Percentiles rank a stretch among this genome's conserved stretches.
Evolutionary conservation across 2,797 vertebrate species (phyloP).

Genomic region (Paratrypauchen microcephalus): DNA sequence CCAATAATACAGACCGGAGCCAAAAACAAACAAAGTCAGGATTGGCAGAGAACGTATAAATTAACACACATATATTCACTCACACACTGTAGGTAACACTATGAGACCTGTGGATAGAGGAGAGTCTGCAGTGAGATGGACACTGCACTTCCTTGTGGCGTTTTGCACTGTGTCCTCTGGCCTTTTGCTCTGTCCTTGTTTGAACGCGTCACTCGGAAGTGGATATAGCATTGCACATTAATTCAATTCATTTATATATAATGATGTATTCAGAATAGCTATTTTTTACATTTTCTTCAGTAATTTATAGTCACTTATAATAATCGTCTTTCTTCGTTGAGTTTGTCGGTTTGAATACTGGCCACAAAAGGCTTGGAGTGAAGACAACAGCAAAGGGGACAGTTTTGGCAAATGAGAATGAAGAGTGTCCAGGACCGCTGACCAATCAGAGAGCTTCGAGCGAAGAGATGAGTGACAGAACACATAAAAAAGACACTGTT

Average conservation of each 20-base stretch:
- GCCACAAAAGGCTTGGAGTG: conserved; percentile 57
- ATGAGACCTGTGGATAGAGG: conserved; percentile 64
- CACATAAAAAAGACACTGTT: conserved; percentile 63
- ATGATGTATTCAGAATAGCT: conserved; percentile 70
- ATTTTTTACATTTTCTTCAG: conserved; percentile 63
- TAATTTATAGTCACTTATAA: conserved; percentile 52
- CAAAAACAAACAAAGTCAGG: conserved; percentile 55
- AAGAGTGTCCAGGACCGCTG: conserved; percentile 74
- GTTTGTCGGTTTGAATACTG: conserved; percentile 74
- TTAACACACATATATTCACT: conserved; percentile 33
- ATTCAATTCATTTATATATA: conserved; percentile 76
- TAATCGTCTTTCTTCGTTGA: conserved; percentile 46
- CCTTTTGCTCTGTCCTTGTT: conserved; percentile 57
- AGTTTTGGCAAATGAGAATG: conserved; percentile 84
- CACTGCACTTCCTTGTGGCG: conserved; percentile 55
- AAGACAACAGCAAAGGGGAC: conserved; percentile 77
- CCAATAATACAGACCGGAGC: conserved; percentile 60
- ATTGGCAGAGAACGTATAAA: conserved; percentile 54
- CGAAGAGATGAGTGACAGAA: conserved; percentile 51
- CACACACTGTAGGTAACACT: conserved; percentile 53
- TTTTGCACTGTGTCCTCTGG: conserved; percentile 23
- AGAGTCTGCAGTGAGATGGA: conserved; percentile 62
- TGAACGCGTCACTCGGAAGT: conserved; percentile 81
- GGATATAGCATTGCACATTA: conserved; percentile 83
- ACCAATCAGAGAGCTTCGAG: conserved; percentile 48